Evolutionary conservation across 2,113 vertebrate genomes (phyloP), one percentile per base, ranked within the genome.

Genomic region (Collichthys lucidus): DNA sequence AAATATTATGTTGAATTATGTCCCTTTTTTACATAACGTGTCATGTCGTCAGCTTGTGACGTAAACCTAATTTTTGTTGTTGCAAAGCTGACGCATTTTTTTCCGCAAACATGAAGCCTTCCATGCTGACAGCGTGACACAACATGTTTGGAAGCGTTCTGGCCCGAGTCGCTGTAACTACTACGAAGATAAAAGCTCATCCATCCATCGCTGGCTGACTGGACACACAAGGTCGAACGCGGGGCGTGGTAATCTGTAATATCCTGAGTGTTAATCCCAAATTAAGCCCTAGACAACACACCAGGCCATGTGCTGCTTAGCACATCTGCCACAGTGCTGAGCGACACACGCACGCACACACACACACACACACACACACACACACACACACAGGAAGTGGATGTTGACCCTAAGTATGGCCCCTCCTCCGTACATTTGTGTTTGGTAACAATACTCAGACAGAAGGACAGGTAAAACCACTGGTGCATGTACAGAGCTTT

Each of bases 241-340:
- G n/a, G 85, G 86, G 66, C 75, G 88, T 77, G 66, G 81, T 90
- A 91, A 93, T 92, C 91, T 89, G 84, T 85, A 82, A 90, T 86
- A 82, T 84, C 84, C 86, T 74, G 80, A 79, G 82, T 80, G 82
- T 85, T 92, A 89, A 92, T 91, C 92, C 82, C 79, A 87, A 89
- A 91, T 91, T 86, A 92, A 93, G 79, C 89, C 67, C 66, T 70
- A 57, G 55, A 66, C 73, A 80, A 70, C 85, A 89, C 82, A 88
- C 12, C 52, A 24, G 66, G 86, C 86, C 90, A 80, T 86, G 88
- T 87, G 88, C 77, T 62, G 77, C 75, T 85, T 65, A 77, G 83
- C 80, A 76, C 70, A 83, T 84, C 76, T 63, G 82, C 63, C 15
- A 40, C 62, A 8, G 68, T 10, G 77, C 49, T 5, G 60, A 24